A percentile compares a stretch with the other conserved stretches of the same genome.
Conservation (phyloP, 2,888 invertebrate species). For the Tachina grossa region DNA sequence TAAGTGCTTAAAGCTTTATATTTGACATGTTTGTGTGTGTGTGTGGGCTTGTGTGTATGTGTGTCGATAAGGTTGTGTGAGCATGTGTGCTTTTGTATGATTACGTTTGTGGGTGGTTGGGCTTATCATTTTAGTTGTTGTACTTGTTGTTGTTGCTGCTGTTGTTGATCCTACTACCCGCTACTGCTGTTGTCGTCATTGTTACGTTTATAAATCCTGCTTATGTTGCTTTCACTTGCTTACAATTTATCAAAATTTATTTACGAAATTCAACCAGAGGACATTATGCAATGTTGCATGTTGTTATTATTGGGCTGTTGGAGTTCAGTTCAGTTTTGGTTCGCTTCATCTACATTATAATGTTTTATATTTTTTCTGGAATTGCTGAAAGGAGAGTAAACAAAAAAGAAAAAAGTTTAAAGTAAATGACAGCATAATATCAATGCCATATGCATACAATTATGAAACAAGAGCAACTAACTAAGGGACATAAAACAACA, state of each 20-base stretch:
- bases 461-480: slow-evolving; percentile 37
- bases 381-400: slow-evolving; percentile 30
- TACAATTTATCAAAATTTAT: slow-evolving; percentile 69
- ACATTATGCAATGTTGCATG: slow-evolving; percentile 67
- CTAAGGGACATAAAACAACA: slow-evolving; percentile 45
- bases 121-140: slow-evolving; percentile 29
- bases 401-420: neutral
- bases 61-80: neutral
- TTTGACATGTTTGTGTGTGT: neutral
- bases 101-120: slow-evolving; percentile 55
- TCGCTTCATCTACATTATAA: slow-evolving; percentile 40
- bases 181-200: slow-evolving; percentile 33
- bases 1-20: slow-evolving; percentile 46
- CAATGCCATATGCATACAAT: slow-evolving; percentile 66
- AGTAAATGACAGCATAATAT: slow-evolving; percentile 64
- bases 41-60: neutral
- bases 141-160: neutral
- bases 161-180: neutral
- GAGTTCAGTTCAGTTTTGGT: slow-evolving; percentile 42
- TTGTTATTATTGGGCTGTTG: slow-evolving; percentile 49
- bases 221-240: slow-evolving; percentile 70
- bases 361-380: neutral
- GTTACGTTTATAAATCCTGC: slow-evolving; percentile 67
- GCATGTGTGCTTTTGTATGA: slow-evolving; percentile 27
- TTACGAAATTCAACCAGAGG: slow-evolving; percentile 48